Evolutionary conservation across 2,113 vertebrate species (phyloP).

Genomic region (Stegostoma tigrinum): DNA sequence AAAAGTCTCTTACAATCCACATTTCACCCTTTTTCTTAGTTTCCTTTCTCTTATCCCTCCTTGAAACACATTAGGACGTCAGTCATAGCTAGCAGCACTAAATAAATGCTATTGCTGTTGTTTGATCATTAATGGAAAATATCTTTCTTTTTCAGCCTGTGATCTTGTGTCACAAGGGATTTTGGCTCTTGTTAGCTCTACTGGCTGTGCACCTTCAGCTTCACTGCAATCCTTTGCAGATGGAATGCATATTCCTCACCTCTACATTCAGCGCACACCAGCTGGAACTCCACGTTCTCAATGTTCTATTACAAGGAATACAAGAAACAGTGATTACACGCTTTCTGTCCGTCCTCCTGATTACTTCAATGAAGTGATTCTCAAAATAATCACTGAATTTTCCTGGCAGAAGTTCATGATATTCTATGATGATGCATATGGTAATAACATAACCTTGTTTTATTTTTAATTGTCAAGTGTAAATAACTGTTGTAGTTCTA

Average conservation of each 20-base stretch:
- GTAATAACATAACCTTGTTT: constrained; percentile 10
- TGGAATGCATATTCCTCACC: constrained; percentile 38
- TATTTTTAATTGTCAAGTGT: neutral
- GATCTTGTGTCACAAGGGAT: constrained; percentile 40
- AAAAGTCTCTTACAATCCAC: neutral
- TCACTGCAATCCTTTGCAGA: constrained; percentile 36
- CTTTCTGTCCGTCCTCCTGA: constrained; percentile 36
- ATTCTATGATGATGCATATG: constrained; percentile 38
- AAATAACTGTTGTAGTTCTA: neutral
- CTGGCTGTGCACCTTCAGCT: constrained; percentile 31
- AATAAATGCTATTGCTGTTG: neutral
- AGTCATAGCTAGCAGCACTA: neutral
- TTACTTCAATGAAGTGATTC: constrained; percentile 30
- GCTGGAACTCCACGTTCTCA: constrained; percentile 32
- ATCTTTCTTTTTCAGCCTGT: constrained; percentile 31
- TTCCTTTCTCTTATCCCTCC: neutral
- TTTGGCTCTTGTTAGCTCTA: constrained; percentile 37
- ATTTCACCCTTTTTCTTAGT: neutral
- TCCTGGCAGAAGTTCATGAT: constrained; percentile 39
- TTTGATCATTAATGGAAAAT: neutral
- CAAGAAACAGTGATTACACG: constrained; percentile 33
- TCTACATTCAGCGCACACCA: constrained; percentile 32
- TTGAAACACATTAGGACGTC: neutral
- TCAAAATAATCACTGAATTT: constrained; percentile 37
- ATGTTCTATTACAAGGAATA: neutral